phyloP scores from a whole-genome alignment of 1,140 invertebrate species.

The Pseudomyrmex sp. region DNA sequence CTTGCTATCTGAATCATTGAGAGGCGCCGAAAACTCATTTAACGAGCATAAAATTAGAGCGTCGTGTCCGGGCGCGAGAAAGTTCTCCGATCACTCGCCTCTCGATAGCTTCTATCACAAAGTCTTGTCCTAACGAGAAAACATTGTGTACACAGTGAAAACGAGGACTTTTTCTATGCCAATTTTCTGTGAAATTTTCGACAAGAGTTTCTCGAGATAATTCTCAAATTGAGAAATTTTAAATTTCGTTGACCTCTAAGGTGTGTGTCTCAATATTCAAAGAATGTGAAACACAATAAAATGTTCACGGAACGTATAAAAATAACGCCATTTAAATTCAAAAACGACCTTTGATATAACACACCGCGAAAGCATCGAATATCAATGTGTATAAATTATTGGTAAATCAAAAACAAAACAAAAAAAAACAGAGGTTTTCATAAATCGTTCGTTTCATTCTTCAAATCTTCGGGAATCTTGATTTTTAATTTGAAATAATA shows the following conservation, averaged over 20 bases:
- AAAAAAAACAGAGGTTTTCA: background rate
- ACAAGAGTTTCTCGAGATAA: no score
- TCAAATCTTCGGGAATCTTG: no score
- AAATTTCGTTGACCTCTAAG: no score
- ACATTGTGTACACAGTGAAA: background rate
- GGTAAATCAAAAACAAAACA: background rate
- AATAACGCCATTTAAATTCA: no score
- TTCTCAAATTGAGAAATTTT: no score
- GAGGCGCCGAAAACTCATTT: conserved; percentile 31
- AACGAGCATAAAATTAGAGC: conserved; percentile 36
- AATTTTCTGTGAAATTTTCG: background rate
- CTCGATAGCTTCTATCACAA: conserved; percentile 3
- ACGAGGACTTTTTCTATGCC: background rate
- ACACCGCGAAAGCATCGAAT: no score
- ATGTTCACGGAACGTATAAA: no score
- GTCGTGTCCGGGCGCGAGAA: background rate
- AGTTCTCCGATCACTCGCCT: conserved; percentile 12
- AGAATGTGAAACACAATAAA: no score
- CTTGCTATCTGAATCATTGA: conserved; percentile 39
- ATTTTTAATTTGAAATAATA: background rate
- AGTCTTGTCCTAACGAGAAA: background rate
- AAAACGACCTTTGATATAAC: no score
- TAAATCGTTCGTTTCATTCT: background rate
- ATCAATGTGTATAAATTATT: background rate
- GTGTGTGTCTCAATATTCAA: no score